These are phyloP conservation scores for Steromphala cineraria DNA, from an alignment of 2,888 invertebrate genomes.

Conservation along the genomic window DNA sequence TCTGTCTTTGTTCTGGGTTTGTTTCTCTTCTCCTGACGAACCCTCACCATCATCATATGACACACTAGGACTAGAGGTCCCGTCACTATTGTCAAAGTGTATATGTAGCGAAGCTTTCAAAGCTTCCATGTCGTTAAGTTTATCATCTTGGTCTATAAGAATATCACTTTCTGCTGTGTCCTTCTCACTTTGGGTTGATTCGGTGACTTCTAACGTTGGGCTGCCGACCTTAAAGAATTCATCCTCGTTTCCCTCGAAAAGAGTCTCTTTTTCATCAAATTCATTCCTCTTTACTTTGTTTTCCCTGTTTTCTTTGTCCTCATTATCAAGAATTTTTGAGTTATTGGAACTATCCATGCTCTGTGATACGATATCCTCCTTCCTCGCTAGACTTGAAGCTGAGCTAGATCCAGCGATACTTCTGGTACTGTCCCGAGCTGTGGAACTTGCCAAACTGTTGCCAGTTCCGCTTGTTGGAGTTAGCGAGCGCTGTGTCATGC, in stretches of 20 bases:
- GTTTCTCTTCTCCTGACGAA: not conserved
- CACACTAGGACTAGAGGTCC: not conserved
- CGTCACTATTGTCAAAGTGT: constrained; percentile 6
- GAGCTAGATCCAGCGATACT: constrained; percentile 24
- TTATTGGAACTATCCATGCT: not conserved
- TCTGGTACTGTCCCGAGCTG: not conserved
- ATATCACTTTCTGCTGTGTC: not conserved
- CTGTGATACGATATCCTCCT: not conserved
- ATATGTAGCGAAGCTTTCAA: constrained; percentile 8
- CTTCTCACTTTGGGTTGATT: not conserved
- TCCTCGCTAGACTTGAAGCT: not conserved
- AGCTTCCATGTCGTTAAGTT: constrained; percentile 1
- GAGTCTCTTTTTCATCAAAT: not conserved
- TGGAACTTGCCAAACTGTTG: not conserved
- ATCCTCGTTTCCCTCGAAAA: not conserved
- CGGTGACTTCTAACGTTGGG: not conserved
- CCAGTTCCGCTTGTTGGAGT: constrained; percentile 18
- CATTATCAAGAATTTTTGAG: not conserved
- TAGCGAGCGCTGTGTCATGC: not conserved
- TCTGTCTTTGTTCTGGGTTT: not conserved
- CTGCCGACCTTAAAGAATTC: not conserved
- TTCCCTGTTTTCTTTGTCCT: not conserved
- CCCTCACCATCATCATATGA: not conserved
- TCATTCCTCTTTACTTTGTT: not conserved
- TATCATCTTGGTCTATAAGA: not conserved